Base-by-base conservation (phyloP, 2,888 invertebrate genomes). In the Drosophila prostipennis region DNA sequence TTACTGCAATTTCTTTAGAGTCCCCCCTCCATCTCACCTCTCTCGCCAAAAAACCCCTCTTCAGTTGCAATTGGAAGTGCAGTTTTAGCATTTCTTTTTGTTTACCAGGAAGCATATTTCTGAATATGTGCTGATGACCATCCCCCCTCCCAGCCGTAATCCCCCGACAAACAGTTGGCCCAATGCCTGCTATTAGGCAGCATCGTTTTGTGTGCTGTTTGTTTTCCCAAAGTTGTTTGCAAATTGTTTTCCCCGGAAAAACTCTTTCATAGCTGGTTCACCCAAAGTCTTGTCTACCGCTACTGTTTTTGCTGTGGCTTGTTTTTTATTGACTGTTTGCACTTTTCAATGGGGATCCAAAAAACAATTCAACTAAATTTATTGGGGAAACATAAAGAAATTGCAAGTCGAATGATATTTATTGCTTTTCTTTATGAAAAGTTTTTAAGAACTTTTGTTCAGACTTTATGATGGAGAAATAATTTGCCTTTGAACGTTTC, bases 231-330 rank as follows among this genome's bases (percentile, higher is more conserved):
- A 54, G 59, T 77, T 72, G 72, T 69, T 79, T 67, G 42, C 46
- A 76, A 84, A 80, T 84, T 81, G 48, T 68, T 64, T 45, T 79
- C 58, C 57, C 61, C 63, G 45, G 55, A 69, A 78, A 80, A 78
- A 54, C 69, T 60, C 57, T 67, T 70, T 58, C 37, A 40, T 57
- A 56, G 64, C 60, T 46, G 51, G 26, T 56, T 54, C 39, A 67
- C 42, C 46, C 61, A 32, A 56, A 60, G 64, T 46, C 32, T 56
- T 49, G 36, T n/a, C 36, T 40, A 16, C 10, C 23, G 34, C 48
- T 19, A 40, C 29, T 26, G 46, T 11, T 19, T 39, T 19, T 32
- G 23, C n/a, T 37, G 13, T 16, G 36, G 11, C 23, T 45, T 60
- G 48, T 63, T 53, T 45, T 19, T 57, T 45, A 29, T 40, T 56